phyloP scores from a whole-genome alignment of 2,888 invertebrate species.

The Charanyca ferruginea region DNA sequence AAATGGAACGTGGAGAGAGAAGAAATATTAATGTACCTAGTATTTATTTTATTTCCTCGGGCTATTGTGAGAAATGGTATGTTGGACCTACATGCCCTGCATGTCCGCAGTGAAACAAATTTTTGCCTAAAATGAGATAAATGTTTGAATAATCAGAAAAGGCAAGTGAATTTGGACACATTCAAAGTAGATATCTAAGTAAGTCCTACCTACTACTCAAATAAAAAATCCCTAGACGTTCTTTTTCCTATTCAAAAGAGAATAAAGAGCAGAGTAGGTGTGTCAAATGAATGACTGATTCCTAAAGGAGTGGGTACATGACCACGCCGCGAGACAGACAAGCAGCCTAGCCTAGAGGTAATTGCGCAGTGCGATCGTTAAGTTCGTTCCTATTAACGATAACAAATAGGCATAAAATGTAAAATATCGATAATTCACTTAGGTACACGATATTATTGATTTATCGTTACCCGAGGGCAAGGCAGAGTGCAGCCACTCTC shows the following conservation, averaged over 20 bases:
- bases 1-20: too few species aligned
- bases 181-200: too few species aligned
- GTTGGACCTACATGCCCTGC: too few species aligned
- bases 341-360: slow-evolving; percentile 58
- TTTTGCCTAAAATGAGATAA: background rate
- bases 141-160: background rate
- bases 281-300: slow-evolving; percentile 57
- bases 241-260: slow-evolving; percentile 14
- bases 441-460: slow-evolving; percentile 83
- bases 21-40: too few species aligned
- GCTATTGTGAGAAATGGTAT: too few species aligned
- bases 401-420: slow-evolving; percentile 72
- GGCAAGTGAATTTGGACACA: too few species aligned
- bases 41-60: too few species aligned
- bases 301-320: slow-evolving; percentile 33
- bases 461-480: slow-evolving; percentile 83
- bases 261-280: too few species aligned
- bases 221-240: slow-evolving; percentile 15
- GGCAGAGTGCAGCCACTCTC: slow-evolving; percentile 76
- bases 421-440: slow-evolving; percentile 81
- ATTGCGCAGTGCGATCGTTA: slow-evolving; percentile 64
- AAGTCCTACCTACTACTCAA: too few species aligned
- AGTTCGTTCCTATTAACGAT: slow-evolving; percentile 68
- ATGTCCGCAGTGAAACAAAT: too few species aligned
- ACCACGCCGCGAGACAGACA: slow-evolving; percentile 49